Evolutionary conservation across 2,113 vertebrate species (phyloP).

Genomic region (Phaethornis superciliosus): DNA sequence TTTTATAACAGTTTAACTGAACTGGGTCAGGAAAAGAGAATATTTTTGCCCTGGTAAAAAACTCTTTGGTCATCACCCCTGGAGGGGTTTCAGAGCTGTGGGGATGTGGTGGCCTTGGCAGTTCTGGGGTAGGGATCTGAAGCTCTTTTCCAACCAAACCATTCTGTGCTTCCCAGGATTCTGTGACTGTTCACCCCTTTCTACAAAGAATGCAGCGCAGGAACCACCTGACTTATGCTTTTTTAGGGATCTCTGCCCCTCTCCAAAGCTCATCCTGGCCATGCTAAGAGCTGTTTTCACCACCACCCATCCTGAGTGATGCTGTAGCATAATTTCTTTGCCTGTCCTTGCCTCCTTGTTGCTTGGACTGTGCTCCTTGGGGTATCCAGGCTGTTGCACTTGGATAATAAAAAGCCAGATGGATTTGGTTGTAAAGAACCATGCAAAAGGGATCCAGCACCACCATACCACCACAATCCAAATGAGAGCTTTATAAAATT

Average conservation of each 20-base stretch:
- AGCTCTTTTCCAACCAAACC: no score
- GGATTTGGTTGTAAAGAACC: background rate
- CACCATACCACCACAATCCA: no score
- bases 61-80: no score
- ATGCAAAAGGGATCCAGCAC: background rate
- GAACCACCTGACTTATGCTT: rapidly evolving
- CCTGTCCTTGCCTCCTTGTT: background rate
- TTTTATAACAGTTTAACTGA: background rate
- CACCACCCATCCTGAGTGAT: no score
- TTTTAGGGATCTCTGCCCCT: background rate
- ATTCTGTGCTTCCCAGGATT: no score
- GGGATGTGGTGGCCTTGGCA: no score
- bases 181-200: background rate
- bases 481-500: background rate
- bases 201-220: background rate
- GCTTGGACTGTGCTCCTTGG: background rate
- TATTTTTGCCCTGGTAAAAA: no score
- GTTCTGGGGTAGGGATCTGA: no score
- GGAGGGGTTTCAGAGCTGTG: no score
- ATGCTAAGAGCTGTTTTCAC: background rate
- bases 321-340: background rate
- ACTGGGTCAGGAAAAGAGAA: no score
- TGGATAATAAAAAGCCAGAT: background rate
- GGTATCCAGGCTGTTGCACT: background rate
- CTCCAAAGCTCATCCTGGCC: background rate